phyloP scores from a whole-genome alignment of 2,113 vertebrate genomes.

The Montifringilla adamsi region DNA sequence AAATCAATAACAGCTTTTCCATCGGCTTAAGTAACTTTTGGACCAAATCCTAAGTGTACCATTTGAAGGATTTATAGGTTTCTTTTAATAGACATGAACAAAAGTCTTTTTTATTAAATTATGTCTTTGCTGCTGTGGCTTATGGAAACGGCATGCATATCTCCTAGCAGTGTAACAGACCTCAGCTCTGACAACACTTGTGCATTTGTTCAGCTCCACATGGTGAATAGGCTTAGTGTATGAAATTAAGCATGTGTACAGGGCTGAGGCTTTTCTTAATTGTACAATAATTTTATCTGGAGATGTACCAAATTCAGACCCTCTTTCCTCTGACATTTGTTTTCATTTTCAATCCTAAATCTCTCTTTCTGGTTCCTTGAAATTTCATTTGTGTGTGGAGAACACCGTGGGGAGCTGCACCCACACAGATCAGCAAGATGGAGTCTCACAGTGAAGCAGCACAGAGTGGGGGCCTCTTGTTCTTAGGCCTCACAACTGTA shows the following conservation, averaged over 20 bases:
- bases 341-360: not conserved
- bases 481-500: not conserved
- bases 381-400: not conserved
- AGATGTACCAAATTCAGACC: conserved; percentile 14
- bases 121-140: conserved; percentile 38
- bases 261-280: not conserved
- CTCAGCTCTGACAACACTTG: conserved; percentile 30
- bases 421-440: fast-evolving
- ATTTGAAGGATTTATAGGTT: conserved; percentile 56
- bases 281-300: not conserved
- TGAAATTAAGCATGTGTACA: conserved; percentile 1
- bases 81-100: conserved; percentile 45
- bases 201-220: not conserved
- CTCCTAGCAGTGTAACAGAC: not conserved
- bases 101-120: conserved; percentile 62
- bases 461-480: not conserved
- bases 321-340: not conserved
- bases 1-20: conserved; percentile 66
- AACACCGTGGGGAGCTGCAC: not conserved
- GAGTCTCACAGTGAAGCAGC: not conserved
- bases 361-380: not conserved
- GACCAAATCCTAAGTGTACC: conserved; percentile 46
- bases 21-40: conserved; percentile 49
- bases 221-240: conserved; percentile 38
- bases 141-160: conserved; percentile 35